Conservation (phyloP, 1,140 invertebrate genomes). For the Drosophila sucinea region DNA sequence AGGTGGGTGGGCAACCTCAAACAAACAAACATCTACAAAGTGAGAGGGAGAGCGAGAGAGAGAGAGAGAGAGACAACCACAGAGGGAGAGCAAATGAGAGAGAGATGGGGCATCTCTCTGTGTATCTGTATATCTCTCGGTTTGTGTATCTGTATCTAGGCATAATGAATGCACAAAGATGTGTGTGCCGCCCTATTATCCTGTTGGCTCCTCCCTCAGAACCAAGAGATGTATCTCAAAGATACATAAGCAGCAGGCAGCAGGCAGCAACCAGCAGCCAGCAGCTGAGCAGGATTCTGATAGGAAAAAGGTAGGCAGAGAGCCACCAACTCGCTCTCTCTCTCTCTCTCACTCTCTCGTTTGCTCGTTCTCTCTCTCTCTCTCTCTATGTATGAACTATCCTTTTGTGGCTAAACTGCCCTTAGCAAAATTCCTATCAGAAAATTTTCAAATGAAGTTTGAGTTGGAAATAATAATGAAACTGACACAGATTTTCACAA, state of each 20-base stretch:
- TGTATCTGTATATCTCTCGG: slow-evolving; percentile 41
- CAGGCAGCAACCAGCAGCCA: slow-evolving; percentile 33
- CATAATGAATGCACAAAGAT: slow-evolving; percentile 81
- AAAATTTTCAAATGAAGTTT: slow-evolving; percentile 38
- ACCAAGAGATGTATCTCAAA: slow-evolving; percentile 62
- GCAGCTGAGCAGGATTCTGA: slow-evolving; percentile 61
- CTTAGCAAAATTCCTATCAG: slow-evolving; percentile 56
- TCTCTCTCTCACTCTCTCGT: background rate
- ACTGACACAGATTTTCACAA: slow-evolving; percentile 75
- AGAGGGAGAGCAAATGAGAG: slow-evolving; percentile 30
- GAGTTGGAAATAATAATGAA: slow-evolving; percentile 60
- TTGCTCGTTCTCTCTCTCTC: slow-evolving; percentile 1
- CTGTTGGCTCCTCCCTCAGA: slow-evolving; percentile 77
- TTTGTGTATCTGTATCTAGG: slow-evolving; percentile 33
- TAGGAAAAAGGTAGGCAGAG: slow-evolving; percentile 55
- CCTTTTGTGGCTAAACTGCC: slow-evolving; percentile 64
- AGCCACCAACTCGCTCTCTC: slow-evolving; percentile 17
- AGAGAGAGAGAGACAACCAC: slow-evolving; percentile 31
- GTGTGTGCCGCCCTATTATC: slow-evolving; percentile 77
- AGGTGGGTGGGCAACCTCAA: slow-evolving; percentile 37
- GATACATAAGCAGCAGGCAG: slow-evolving; percentile 58
- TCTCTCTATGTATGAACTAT: slow-evolving; percentile 25
- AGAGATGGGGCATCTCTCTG: slow-evolving; percentile 43
- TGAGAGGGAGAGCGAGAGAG: slow-evolving; percentile 40
- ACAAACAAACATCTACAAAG: slow-evolving; percentile 42